Percentiles rank a stretch among this genome's conserved stretches.
Evolutionary conservation across 2,113 vertebrate species (phyloP).

Genomic region (Sebastes schlegelii): DNA sequence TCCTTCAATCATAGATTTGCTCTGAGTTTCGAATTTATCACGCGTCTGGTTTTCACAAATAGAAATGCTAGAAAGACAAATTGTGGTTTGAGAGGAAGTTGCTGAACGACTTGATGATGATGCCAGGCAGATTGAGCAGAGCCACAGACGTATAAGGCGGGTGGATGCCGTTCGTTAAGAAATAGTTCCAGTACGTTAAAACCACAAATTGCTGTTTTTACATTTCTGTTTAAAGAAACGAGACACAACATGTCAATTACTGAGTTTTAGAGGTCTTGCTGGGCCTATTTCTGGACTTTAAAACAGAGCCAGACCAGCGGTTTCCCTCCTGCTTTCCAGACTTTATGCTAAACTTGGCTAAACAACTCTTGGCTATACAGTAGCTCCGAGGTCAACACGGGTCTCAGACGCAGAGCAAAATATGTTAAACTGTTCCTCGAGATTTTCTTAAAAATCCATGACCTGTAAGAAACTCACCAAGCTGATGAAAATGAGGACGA

Average conservation of each 20-base stretch:
- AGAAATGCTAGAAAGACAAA: too few species aligned
- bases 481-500: constrained; percentile 78
- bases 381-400: too few species aligned
- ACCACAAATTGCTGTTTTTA: neutral
- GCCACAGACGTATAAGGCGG: neutral
- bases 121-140: neutral
- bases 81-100: too few species aligned
- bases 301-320: neutral
- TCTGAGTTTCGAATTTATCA: too few species aligned
- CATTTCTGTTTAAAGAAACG: neutral
- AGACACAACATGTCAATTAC: neutral
- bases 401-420: too few species aligned
- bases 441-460: neutral
- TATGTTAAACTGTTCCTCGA: neutral
- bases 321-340: neutral
- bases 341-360: neutral
- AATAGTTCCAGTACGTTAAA: neutral
- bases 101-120: too few species aligned
- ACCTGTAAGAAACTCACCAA: constrained; percentile 64
- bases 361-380: neutral
- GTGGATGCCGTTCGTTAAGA: neutral
- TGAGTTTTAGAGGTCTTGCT: neutral
- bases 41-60: too few species aligned
- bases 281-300: neutral
- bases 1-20: too few species aligned